These are phyloP conservation scores for Ennomos erosarius DNA, from an alignment of 2,888 invertebrate species.

Conservation along the genomic window DNA sequence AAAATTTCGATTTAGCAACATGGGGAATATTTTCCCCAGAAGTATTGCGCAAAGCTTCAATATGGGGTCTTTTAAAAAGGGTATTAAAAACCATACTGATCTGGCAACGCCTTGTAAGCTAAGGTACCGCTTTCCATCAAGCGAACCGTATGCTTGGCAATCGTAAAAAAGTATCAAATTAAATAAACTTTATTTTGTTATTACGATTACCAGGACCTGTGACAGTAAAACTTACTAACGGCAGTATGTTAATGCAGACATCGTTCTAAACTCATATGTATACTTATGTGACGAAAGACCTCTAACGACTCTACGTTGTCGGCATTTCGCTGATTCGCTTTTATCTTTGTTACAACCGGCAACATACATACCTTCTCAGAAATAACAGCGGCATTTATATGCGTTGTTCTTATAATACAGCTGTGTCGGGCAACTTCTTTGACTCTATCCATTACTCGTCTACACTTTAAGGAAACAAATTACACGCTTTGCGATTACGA, in stretches of 20 bases:
- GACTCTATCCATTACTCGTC: slow-evolving; percentile 33
- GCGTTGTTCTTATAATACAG: slow-evolving; percentile 20
- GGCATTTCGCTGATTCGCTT: slow-evolving; percentile 30
- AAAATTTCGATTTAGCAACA: no score
- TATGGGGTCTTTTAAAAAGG: no score
- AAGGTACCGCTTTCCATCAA: no score
- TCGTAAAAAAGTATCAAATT: no score
- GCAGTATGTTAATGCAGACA: slow-evolving; percentile 6
- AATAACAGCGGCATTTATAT: slow-evolving; percentile 26
- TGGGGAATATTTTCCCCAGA: no score
- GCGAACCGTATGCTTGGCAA: no score
- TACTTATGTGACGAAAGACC: slow-evolving; percentile 17
- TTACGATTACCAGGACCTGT: background rate
- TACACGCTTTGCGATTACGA: slow-evolving; percentile 48
- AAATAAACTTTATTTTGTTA: no score
- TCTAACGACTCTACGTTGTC: slow-evolving; percentile 22
- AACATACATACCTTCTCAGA: slow-evolving; percentile 21
- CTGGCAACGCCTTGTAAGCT: no score
- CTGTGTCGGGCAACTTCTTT: slow-evolving; percentile 13
- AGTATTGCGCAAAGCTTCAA: no score
- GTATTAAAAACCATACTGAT: no score
- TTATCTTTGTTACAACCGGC: slow-evolving; percentile 27
- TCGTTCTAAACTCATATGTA: slow-evolving; percentile 7
- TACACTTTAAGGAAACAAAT: slow-evolving; percentile 48
- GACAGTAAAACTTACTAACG: slow-evolving; percentile 4